phyloP scores from a whole-genome alignment of 2,888 invertebrate genomes.

The Ormyrus thymus region DNA sequence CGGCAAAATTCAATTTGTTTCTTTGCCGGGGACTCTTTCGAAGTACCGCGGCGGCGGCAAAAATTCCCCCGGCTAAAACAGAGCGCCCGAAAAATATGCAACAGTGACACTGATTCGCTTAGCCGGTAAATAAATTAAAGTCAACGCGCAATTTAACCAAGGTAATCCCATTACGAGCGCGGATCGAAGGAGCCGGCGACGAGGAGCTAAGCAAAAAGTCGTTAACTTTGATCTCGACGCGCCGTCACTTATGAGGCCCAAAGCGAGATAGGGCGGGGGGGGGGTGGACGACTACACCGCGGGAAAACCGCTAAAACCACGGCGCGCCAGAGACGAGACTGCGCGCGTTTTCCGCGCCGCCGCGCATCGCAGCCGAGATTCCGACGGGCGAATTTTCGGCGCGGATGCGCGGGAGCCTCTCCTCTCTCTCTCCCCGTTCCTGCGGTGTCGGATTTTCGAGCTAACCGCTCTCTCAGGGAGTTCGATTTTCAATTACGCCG shows the following conservation, averaged over 20 bases:
- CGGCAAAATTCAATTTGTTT: too few relatives aligned
- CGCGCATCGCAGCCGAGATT: not conserved
- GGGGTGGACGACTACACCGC: too few relatives aligned
- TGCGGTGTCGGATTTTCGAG: not conserved
- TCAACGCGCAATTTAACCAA: too few relatives aligned
- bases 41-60: too few relatives aligned
- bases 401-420: too few relatives aligned
- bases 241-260: not conserved
- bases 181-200: not conserved
- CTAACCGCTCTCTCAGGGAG: not conserved
- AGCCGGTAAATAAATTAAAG: too few relatives aligned
- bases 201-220: slow-evolving; percentile 26
- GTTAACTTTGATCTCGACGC: slow-evolving; percentile 29
- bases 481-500: slow-evolving; percentile 39
- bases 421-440: not conserved
- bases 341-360: not conserved
- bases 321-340: not conserved
- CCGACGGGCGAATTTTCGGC: not conserved
- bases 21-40: too few relatives aligned
- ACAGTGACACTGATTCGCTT: too few relatives aligned
- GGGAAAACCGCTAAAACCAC: slow-evolving; percentile 18
- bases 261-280: not conserved
- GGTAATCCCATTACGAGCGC: too few relatives aligned
- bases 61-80: too few relatives aligned
- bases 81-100: too few relatives aligned